Conservation (phyloP, 2,888 invertebrate genomes). For the Phengaris alcon region DNA sequence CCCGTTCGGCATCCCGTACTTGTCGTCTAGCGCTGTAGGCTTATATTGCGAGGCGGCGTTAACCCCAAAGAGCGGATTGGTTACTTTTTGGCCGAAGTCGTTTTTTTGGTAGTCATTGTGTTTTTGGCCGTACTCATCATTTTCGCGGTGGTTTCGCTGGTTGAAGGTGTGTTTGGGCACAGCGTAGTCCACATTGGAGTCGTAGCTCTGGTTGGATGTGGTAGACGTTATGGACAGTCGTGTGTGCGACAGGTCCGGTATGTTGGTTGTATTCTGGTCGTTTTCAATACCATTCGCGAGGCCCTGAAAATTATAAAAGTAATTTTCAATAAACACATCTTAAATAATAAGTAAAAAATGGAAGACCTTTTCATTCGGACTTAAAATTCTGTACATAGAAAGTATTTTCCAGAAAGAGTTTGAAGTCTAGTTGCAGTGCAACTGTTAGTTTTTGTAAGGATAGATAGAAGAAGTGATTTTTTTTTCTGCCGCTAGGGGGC, state of each 20-base stretch:
- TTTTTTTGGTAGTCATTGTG: constrained; percentile 47
- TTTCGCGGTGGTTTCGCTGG: constrained; percentile 53
- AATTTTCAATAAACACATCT: neutral
- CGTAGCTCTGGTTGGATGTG: constrained; percentile 71
- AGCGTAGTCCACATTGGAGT: constrained; percentile 67
- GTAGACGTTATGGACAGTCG: constrained; percentile 70
- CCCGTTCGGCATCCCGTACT: constrained; percentile 67
- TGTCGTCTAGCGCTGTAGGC: neutral
- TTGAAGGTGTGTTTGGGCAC: constrained; percentile 64
- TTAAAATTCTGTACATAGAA: no score
- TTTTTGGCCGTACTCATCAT: constrained; percentile 48
- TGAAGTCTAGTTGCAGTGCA: no score
- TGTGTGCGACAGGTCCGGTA: constrained; percentile 62
- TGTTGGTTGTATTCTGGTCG: constrained; percentile 68
- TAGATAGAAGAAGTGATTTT: no score
- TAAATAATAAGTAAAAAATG: neutral
- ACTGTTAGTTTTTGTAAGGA: no score
- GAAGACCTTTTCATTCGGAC: no score
- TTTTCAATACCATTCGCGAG: constrained; percentile 73
- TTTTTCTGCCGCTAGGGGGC: no score
- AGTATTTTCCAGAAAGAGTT: no score
- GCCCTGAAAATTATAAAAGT: constrained; percentile 56
- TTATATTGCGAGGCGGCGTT: constrained; percentile 73
- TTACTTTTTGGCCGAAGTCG: constrained; percentile 55
- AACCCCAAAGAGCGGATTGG: constrained; percentile 72